Conservation (phyloP, 2,888 invertebrate genomes). For the Carabus problematicus region DNA sequence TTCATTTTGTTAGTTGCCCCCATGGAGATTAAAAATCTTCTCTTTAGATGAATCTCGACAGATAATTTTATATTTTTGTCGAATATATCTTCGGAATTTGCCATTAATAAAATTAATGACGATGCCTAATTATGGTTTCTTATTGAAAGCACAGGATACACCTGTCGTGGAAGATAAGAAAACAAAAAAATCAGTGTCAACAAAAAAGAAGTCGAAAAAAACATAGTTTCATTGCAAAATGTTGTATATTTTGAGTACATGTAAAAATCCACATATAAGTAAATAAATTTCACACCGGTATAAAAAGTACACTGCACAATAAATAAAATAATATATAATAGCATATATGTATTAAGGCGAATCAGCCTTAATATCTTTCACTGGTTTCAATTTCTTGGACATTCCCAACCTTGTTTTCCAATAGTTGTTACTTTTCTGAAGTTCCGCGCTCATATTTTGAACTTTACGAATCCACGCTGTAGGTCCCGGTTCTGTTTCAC, state of each 20-base stretch:
- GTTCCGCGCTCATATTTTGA: constrained; percentile 49
- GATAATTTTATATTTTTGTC: constrained; percentile 54
- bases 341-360: constrained; percentile 20
- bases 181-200: constrained; percentile 36
- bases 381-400: constrained; percentile 45
- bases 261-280: constrained; percentile 27
- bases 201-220: constrained; percentile 48
- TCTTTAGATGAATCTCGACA: constrained; percentile 52
- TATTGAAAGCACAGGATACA: constrained; percentile 49
- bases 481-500: constrained; percentile 25
- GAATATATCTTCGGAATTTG: constrained; percentile 55
- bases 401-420: constrained; percentile 49
- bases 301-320: constrained; percentile 23
- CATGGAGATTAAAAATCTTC: constrained; percentile 53
- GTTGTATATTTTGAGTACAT: background rate
- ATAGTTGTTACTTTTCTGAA: constrained; percentile 49
- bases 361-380: constrained; percentile 26
- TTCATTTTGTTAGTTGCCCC: constrained; percentile 51
- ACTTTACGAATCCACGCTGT: constrained; percentile 48
- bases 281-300: constrained; percentile 39
- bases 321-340: constrained; percentile 35
- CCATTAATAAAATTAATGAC: constrained; percentile 55
- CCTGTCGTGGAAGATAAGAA: constrained; percentile 46
- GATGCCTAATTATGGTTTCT: constrained; percentile 55
- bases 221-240: constrained; percentile 24